These are phyloP conservation scores for Celastrina argiolus DNA, from an alignment of 2,888 invertebrate species.

Conservation along the genomic window DNA sequence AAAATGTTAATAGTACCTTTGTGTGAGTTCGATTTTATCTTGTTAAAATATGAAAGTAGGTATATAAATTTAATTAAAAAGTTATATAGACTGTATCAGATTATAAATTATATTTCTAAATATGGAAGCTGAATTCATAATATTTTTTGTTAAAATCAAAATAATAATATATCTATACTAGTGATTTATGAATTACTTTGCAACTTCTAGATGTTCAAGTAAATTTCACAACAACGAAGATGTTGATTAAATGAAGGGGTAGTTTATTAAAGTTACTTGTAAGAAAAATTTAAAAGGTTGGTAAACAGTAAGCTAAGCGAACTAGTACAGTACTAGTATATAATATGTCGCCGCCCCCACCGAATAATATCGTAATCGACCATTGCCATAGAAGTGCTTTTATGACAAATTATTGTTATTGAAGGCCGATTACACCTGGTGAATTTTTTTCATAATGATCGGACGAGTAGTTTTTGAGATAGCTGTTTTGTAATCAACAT, in stretches of 20 bases:
- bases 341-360: no score
- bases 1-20: background rate
- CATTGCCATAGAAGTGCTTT: no score
- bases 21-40: conserved; percentile 1
- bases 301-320: no score
- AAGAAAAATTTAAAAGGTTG: no score
- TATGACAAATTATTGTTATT: no score
- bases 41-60: background rate
- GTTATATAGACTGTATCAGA: background rate
- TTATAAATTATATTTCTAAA: background rate
- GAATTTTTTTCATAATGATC: no score
- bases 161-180: background rate
- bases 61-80: background rate
- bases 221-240: background rate
- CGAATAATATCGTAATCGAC: no score
- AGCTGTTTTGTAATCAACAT: no score
- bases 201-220: background rate
- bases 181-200: background rate
- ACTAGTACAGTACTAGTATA: no score
- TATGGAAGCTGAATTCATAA: background rate
- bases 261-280: background rate
- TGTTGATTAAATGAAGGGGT: background rate
- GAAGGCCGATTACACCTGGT: no score
- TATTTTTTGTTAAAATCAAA: background rate
- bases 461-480: no score